These are phyloP conservation scores for Aricia artaxerxes DNA, from an alignment of 2,888 invertebrate species.

Conservation along the genomic window DNA sequence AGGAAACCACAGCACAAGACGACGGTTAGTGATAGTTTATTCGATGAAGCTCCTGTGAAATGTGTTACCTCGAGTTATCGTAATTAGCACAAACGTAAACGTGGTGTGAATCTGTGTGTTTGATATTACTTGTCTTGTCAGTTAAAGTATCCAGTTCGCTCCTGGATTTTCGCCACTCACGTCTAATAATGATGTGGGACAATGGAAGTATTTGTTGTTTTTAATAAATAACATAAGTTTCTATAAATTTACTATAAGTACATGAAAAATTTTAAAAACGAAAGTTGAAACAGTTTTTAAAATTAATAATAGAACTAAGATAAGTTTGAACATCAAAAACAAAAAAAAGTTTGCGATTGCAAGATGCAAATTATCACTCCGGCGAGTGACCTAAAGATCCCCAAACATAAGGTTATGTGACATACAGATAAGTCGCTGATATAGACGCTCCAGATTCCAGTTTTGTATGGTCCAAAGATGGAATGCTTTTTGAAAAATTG, in stretches of 20 bases:
- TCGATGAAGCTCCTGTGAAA: neutral
- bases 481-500: neutral
- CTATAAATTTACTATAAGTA: too few species aligned
- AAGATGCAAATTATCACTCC: neutral
- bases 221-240: too few species aligned
- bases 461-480: neutral
- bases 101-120: neutral
- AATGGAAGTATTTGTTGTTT: neutral
- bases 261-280: too few species aligned
- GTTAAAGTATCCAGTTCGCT: neutral
- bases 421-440: neutral
- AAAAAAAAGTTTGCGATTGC: neutral
- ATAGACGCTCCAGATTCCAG: neutral
- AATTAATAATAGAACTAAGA: too few species aligned
- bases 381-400: constrained; percentile 8
- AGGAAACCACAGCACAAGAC: constrained; percentile 68
- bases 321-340: too few species aligned
- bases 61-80: neutral
- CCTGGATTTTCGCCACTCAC: neutral
- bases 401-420: constrained; percentile 2
- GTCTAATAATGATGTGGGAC: neutral
- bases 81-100: too few species aligned
- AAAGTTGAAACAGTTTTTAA: too few species aligned
- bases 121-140: neutral
- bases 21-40: constrained; percentile 54